phyloP scores from a whole-genome alignment of 2,888 invertebrate species.

The Dasysyrphus tricinctus region DNA sequence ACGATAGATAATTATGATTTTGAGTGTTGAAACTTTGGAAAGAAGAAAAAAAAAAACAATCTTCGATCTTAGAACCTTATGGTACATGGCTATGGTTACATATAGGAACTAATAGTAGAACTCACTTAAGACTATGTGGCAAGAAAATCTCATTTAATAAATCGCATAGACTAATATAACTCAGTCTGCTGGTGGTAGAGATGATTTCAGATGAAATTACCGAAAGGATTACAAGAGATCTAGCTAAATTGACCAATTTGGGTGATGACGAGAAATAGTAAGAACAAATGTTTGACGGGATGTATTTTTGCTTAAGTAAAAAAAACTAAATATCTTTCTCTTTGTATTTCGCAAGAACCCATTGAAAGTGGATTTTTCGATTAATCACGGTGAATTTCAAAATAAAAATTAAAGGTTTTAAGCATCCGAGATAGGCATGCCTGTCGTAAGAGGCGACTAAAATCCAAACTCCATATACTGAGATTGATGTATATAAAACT shows the following conservation, averaged over 20 bases:
- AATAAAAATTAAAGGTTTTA: too few species aligned
- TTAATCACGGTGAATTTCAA: too few species aligned
- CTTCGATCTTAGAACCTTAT: constrained; percentile 56
- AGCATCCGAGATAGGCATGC: too few species aligned
- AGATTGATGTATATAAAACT: too few species aligned
- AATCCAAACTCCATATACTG: too few species aligned
- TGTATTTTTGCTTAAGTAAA: too few species aligned
- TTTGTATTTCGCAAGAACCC: too few species aligned
- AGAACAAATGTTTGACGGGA: background rate
- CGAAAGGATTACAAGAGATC: constrained; percentile 30
- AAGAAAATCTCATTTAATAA: constrained; percentile 63
- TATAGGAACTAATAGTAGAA: constrained; percentile 6
- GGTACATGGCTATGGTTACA: constrained; percentile 29
- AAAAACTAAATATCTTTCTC: too few species aligned
- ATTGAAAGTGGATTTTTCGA: too few species aligned
- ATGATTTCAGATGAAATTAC: background rate
- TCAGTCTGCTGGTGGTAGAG: constrained; percentile 1
- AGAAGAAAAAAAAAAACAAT: constrained; percentile 6
- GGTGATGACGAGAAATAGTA: background rate
- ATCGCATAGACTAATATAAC: constrained; percentile 40
- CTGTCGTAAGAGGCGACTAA: too few species aligned
- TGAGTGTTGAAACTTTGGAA: background rate
- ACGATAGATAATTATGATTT: constrained; percentile 76
- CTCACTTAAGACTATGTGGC: constrained; percentile 54
- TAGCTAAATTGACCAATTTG: constrained; percentile 58